Base-by-base conservation (phyloP, 1,140 invertebrate genomes). In the Drosophila kohkoa region DNA sequence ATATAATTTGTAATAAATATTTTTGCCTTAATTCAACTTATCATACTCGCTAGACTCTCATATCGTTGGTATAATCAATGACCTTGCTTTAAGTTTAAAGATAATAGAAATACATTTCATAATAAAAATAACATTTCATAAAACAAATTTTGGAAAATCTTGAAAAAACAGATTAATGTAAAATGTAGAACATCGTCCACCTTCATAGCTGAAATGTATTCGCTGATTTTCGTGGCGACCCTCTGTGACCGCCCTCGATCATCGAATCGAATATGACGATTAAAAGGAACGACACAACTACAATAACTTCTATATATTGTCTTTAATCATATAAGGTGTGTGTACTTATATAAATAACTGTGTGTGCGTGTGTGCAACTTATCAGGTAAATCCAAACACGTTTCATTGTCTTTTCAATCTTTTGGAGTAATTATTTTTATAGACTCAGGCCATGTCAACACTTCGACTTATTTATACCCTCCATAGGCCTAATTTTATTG, bases 311-410 rank as follows among this genome's bases (percentile, higher is more conserved):
- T 75, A 81, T 70, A 85, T 86, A 78, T 79, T 75, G 71, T 66
- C 66, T 78, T 87, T 69, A 81, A 82, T 79, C 82, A 79, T 79
- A 88, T 88, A 86, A 86, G 82, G 82, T 86, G 82, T 86, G 79
- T 72, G 76, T 67, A 67, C 62, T 69, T 70, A 75, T 77, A 75
- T 63, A 59, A 62, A 55, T 57, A 51, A 20, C 16, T 52, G 28
- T 63, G 51, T 57, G 43, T 66, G 54, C 52, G 32, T 30, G 25
- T 66, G 16, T 76, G 62, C 67, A 70, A 83, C 60, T 81, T 78
- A 86, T 86, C 82, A 75, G 71, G 52, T 46, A 87, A 73, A 79
- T 54, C 48, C 76, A 86, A 86, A 88, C 82, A 82, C 82, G 82
- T 87, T 86, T 82, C 79, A 88, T 82, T 82, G 82, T 79, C 82